phyloP scores from a whole-genome alignment of 2,113 vertebrate genomes.

The Tympanuchus pallidicinctus region DNA sequence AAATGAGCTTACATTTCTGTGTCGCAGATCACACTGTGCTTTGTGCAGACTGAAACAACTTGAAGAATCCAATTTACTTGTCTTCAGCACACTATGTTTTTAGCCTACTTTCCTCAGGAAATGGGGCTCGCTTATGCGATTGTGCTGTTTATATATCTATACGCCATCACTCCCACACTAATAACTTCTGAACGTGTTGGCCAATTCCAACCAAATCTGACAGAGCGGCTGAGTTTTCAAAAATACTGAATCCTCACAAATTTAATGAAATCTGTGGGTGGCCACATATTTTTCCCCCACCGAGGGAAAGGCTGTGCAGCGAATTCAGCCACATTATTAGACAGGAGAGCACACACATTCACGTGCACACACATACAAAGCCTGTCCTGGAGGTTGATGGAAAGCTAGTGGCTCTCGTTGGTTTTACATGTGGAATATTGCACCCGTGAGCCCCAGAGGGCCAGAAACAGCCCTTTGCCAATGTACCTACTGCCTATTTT shows the following conservation, averaged over 20 bases:
- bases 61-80: constrained; percentile 25
- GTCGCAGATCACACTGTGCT: background rate
- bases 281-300: constrained; percentile 39
- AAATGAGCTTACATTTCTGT: background rate
- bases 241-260: constrained; percentile 66
- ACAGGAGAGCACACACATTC: background rate
- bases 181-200: constrained; percentile 73
- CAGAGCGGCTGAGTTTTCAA: constrained; percentile 59
- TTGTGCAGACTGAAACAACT: background rate
- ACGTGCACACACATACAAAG: background rate
- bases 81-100: constrained; percentile 52
- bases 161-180: constrained; percentile 73
- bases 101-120: constrained; percentile 67
- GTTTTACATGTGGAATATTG: background rate
- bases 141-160: constrained; percentile 70
- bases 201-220: constrained; percentile 70
- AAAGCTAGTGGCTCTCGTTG: background rate
- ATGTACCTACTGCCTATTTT: background rate
- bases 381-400: background rate
- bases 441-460: background rate
- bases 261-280: constrained; percentile 70
- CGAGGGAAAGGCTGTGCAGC: constrained; percentile 40
- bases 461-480: accelerated
- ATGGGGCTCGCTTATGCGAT: constrained; percentile 62
- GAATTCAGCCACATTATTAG: constrained; percentile 33